Evolutionary conservation across 1,140 invertebrate species (phyloP).

Genomic region (Brevipalpus yothersi): DNA sequence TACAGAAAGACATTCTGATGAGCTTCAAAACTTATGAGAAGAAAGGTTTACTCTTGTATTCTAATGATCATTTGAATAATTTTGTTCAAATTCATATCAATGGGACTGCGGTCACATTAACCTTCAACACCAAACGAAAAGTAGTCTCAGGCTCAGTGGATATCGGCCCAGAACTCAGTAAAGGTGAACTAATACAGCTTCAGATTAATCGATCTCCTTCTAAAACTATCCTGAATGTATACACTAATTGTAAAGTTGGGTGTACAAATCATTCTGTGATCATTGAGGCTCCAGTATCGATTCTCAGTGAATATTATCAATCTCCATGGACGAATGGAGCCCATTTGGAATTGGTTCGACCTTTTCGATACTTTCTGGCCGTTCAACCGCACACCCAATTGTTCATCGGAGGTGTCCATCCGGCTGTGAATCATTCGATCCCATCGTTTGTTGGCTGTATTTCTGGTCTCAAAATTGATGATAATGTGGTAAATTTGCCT

Average conservation of each 20-base stretch:
- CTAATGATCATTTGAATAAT: constrained; percentile 77
- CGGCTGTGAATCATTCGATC: constrained; percentile 25
- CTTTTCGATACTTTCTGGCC: constrained; percentile 49
- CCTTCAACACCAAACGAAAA: constrained; percentile 53
- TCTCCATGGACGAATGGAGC: constrained; percentile 14
- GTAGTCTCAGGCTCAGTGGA: constrained; percentile 50
- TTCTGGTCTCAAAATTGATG: constrained; percentile 58
- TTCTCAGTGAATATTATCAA: constrained; percentile 27
- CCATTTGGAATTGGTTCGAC: constrained; percentile 46
- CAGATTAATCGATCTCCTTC: constrained; percentile 40
- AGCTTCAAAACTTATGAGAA: constrained; percentile 64
- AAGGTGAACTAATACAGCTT: constrained; percentile 55
- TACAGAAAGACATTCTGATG: constrained; percentile 49
- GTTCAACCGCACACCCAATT: constrained; percentile 65
- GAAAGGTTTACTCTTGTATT: constrained; percentile 50
- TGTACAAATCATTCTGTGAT: constrained; percentile 24
- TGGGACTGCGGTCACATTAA: constrained; percentile 43
- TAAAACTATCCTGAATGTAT: constrained; percentile 51
- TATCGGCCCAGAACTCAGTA: constrained; percentile 30
- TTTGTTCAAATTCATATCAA: constrained; percentile 69
- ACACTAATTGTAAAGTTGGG: constrained; percentile 39
- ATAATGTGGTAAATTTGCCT: constrained; percentile 20
- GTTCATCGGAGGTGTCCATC: constrained; percentile 60
- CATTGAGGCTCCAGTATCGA: constrained; percentile 25
- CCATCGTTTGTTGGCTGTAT: constrained; percentile 61